Base-by-base conservation (phyloP, 2,113 vertebrate genomes). In the Podilymbus podiceps region DNA sequence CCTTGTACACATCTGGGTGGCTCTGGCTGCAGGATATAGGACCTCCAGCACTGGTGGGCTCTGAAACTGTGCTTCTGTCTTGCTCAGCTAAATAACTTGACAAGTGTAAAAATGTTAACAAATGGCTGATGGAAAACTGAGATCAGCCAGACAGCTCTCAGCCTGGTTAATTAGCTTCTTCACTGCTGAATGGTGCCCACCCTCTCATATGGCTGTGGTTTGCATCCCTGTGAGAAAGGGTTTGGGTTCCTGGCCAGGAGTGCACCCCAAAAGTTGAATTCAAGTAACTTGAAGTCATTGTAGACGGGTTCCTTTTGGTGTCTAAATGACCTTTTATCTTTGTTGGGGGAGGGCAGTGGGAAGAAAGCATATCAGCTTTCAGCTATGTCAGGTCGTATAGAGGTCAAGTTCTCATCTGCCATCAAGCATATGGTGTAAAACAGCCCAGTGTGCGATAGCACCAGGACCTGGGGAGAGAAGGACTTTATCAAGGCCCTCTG, bases 111-210 rank as follows among this genome's bases (percentile, higher is more conserved):
- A 97, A 94, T 93, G 88, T 95, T 96, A 96, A 86, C 71, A 88
- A 76, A 95, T 96, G 95, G 94, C 96, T 96, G 95, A 78, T 40
- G 40, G 74, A 56, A 95, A 95, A 98, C 64, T 94, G 93, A 97
- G 96, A 94, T 92, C 94, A 94, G 94, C 83, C 91, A 97, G 96
- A 95, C 95, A 97, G 82, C 74, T 85, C 80, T 96, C 93, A 93
- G 89, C 66, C 94, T 97, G 24, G 33, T 78, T 88, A 97, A 97
- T 98, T 97, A 97, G 90, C 76, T 96, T 92, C 96, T 93, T 96
- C 90, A 97, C 97, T 96, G 87, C 94, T 96, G 95, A 92, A 78
- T 98, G 97, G 88, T 95, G 95, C 68, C 87, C 97, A 69, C 84
- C 40, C 5, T 8, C 3, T 87, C 89, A 91, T 91, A 60, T 87